Evolutionary conservation across 1,140 invertebrate genomes (phyloP).

Genomic region (Nilaparvata lugens): DNA sequence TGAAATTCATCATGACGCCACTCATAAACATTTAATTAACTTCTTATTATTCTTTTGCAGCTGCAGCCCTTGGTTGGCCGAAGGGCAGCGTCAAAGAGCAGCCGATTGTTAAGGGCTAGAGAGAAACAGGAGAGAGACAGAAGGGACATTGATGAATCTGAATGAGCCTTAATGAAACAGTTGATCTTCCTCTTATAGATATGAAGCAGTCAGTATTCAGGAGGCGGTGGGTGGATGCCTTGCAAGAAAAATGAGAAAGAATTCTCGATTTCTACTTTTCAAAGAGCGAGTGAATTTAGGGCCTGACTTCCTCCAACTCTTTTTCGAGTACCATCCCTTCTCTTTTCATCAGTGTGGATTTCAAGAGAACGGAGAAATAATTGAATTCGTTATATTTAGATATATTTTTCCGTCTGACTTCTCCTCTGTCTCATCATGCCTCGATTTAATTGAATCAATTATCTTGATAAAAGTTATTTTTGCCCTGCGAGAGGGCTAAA

Average conservation of each 20-base stretch:
- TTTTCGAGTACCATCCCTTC: not conserved
- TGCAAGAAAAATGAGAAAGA: too few species aligned
- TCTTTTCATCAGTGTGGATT: conserved; percentile 3
- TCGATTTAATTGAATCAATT: conserved; percentile 11
- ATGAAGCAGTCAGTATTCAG: not conserved
- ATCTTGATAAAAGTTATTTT: conserved; percentile 6
- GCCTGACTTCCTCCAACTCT: not conserved
- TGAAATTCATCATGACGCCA: not conserved
- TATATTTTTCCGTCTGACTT: conserved; percentile 5
- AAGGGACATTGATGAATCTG: not conserved
- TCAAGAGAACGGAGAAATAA: conserved; percentile 9
- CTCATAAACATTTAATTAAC: conserved; percentile 17
- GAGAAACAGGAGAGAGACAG: not conserved
- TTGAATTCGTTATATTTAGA: conserved; percentile 13
- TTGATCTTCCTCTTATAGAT: not conserved
- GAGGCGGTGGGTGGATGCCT: not conserved
- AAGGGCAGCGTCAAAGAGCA: not conserved
- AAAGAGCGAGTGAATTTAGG: too few species aligned
- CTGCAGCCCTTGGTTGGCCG: not conserved
- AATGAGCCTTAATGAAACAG: conserved; percentile 9
- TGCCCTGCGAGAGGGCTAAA: not conserved
- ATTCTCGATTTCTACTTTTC: too few species aligned
- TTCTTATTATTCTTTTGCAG: conserved; percentile 17
- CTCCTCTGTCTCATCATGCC: not conserved
- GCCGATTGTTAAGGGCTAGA: not conserved